phyloP scores from a whole-genome alignment of 2,797 vertebrate species.

The Helicolenus hilgendorfi region DNA sequence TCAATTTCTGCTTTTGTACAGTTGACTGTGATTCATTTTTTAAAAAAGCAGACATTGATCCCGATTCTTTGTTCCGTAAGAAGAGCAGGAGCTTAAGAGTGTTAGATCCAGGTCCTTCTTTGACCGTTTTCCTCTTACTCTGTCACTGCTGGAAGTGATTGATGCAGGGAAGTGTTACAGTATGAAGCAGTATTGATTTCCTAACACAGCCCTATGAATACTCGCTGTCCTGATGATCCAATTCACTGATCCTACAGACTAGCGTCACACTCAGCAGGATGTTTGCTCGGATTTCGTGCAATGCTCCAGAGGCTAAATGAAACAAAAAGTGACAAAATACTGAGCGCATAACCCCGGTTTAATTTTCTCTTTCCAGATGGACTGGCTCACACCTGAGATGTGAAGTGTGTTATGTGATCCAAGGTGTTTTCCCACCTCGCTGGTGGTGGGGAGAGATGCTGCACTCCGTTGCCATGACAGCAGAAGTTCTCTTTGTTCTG shows the following conservation, averaged over 20 bases:
- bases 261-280: conserved; percentile 38
- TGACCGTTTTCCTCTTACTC: conserved; percentile 60
- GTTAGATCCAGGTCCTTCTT: conserved; percentile 53
- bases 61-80: conserved; percentile 56
- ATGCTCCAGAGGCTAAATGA: conserved; percentile 36
- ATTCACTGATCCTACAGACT: conserved; percentile 65
- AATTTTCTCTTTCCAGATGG: conserved; percentile 92
- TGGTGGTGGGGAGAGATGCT: conserved; percentile 95
- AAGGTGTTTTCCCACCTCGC: conserved; percentile 91
- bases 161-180: conserved; percentile 80
- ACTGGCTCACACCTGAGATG: conserved; percentile 89
- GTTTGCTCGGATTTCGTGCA: conserved; percentile 26
- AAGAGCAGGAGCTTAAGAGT: conserved; percentile 36
- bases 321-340: conserved; percentile 66
- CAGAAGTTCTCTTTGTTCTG: conserved; percentile 94
- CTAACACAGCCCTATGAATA: conserved; percentile 64
- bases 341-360: conserved; percentile 75
- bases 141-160: conserved; percentile 64
- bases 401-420: conserved; percentile 93
- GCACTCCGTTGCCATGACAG: conserved; percentile 95
- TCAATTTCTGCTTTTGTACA: conserved; percentile 69
- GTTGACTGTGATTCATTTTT: conserved; percentile 61
- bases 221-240: conserved; percentile 69
- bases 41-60: conserved; percentile 64
- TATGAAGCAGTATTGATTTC: conserved; percentile 79